Conservation (phyloP, 2,888 invertebrate species). For the Camptogramma bilineatum region DNA sequence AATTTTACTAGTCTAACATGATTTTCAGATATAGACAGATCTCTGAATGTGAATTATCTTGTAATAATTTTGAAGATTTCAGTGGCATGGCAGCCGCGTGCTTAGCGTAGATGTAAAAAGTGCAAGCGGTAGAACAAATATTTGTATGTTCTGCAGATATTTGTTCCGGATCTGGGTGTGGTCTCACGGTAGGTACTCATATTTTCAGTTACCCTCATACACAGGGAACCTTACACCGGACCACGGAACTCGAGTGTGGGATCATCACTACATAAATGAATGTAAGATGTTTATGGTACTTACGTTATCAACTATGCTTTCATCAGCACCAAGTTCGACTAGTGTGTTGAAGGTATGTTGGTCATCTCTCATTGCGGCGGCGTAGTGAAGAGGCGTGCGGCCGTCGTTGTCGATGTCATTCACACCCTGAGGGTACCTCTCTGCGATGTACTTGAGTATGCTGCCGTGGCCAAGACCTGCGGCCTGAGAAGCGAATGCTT, state of each 20-base stretch:
- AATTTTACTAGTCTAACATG: no score
- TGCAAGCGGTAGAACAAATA: no score
- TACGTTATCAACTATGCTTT: slow-evolving; percentile 93
- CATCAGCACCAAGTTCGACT: slow-evolving; percentile 93
- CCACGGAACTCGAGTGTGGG: no score
- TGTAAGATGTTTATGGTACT: slow-evolving; percentile 56
- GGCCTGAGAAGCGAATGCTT: slow-evolving; percentile 80
- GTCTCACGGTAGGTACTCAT: no score
- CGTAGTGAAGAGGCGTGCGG: slow-evolving; percentile 95
- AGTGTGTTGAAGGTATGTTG: slow-evolving; percentile 91
- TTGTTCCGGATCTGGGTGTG: no score
- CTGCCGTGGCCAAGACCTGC: slow-evolving; percentile 92
- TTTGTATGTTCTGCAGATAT: no score
- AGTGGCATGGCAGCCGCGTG: no score
- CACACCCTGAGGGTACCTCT: slow-evolving; percentile 88
- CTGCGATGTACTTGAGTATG: slow-evolving; percentile 90
- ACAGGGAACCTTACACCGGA: no score
- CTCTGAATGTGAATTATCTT: not conserved
- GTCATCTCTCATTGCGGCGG: slow-evolving; percentile 92
- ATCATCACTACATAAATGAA: not conserved
- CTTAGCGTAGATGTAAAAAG: no score
- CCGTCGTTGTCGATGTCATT: slow-evolving; percentile 92
- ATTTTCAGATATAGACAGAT: not conserved
- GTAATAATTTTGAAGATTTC: not conserved
- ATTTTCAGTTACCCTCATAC: no score